Conservation (phyloP, 2,797 vertebrate genomes). For the Brachyrhaphis roseni region DNA sequence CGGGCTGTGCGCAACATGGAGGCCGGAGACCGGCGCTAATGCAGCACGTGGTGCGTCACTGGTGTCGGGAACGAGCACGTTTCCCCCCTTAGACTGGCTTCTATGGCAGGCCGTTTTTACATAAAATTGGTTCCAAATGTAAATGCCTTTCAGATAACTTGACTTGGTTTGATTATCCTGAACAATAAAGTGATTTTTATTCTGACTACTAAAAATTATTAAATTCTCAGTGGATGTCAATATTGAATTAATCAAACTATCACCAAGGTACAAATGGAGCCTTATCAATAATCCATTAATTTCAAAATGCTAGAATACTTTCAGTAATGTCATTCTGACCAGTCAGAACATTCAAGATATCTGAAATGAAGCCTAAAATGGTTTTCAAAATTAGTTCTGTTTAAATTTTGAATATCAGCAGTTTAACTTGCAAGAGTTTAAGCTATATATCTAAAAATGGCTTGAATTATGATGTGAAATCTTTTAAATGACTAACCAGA, state of each 20-base stretch:
- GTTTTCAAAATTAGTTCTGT: no score
- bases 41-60: slow-evolving; percentile 58
- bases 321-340: neutral
- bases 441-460: no score
- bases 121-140: neutral
- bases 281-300: neutral
- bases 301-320: neutral
- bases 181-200: no score
- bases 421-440: no score
- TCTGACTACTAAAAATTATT: no score
- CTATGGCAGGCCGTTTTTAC: neutral
- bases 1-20: slow-evolving; percentile 81
- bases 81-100: neutral
- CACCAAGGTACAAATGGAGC: neutral
- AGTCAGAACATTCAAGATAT: neutral
- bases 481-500: neutral
- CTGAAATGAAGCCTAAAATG: neutral
- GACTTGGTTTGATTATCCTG: no score
- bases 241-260: neutral
- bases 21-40: slow-evolving; percentile 25
- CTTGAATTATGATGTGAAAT: no score
- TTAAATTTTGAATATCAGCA: no score
- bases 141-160: neutral
- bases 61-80: slow-evolving; percentile 12
- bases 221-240: no score